Evolutionary conservation across 2,888 invertebrate genomes (phyloP).

Genomic region (Napeogenes inachia): DNA sequence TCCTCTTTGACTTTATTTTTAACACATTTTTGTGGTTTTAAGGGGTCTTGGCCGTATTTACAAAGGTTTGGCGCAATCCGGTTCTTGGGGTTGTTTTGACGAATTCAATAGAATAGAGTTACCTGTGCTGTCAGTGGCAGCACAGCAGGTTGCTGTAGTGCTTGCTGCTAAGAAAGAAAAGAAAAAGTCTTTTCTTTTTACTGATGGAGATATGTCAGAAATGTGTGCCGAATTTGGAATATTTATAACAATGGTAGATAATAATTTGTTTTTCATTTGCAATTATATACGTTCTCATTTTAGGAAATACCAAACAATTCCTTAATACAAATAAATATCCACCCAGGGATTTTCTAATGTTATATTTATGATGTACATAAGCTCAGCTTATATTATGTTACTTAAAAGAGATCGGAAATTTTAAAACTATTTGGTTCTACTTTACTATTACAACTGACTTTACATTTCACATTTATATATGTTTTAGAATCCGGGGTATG

Average conservation of each 20-base stretch:
- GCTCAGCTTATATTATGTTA: too few relatives aligned
- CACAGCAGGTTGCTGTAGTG: conserved; percentile 97
- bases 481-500: conserved; percentile 95
- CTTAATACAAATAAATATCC: too few relatives aligned
- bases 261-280: neutral
- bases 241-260: conserved; percentile 94
- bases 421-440: neutral
- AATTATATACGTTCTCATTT: neutral
- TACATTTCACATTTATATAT: neutral
- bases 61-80: conserved; percentile 96
- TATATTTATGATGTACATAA: too few relatives aligned
- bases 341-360: neutral
- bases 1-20: too few relatives aligned
- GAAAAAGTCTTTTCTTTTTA: conserved; percentile 92
- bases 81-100: conserved; percentile 98
- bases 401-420: neutral
- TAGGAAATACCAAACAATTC: too few relatives aligned
- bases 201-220: conserved; percentile 94
- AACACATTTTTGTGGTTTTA: conserved; percentile 20
- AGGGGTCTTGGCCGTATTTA: conserved; percentile 96
- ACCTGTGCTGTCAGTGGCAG: conserved; percentile 92
- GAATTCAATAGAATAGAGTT: conserved; percentile 97
- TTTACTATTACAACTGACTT: neutral
- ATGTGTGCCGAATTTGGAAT: conserved; percentile 98
- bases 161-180: conserved; percentile 95